Conservation (phyloP, 2,113 vertebrate species). For the Grammomys surdaster region DNA sequence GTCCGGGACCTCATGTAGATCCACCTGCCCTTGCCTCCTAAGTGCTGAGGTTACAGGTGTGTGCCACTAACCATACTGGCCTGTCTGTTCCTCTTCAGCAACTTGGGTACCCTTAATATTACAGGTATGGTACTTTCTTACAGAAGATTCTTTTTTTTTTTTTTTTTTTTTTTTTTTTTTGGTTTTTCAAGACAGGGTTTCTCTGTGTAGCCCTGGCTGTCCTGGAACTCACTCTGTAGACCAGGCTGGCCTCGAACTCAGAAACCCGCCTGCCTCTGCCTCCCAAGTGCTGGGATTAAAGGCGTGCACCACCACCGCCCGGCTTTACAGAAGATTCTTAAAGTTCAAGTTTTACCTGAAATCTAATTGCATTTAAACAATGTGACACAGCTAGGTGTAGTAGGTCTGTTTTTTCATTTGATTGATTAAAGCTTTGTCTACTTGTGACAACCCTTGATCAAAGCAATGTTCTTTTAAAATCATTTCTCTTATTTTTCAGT, state of each 20-base stretch:
- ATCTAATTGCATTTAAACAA: constrained; percentile 22
- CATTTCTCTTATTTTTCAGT: constrained; percentile 67
- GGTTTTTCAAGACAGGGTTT: too few relatives aligned
- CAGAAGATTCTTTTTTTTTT: too few relatives aligned
- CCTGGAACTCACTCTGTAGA: too few relatives aligned
- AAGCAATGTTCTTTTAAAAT: constrained; percentile 49
- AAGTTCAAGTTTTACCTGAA: constrained; percentile 36
- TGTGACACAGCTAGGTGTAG: not conserved
- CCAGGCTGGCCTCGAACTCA: too few relatives aligned
- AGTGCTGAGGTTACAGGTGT: not conserved
- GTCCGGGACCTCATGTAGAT: not conserved
- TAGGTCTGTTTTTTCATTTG: constrained; percentile 48
- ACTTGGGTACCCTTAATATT: not conserved
- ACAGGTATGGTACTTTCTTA: constrained; percentile 3
- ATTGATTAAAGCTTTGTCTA: not conserved
- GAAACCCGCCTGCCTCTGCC: too few relatives aligned
- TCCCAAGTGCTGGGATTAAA: too few relatives aligned
- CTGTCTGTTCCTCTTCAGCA: not conserved
- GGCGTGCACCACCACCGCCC: too few relatives aligned
- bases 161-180: too few relatives aligned
- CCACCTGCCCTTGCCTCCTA: not conserved
- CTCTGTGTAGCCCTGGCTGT: too few relatives aligned
- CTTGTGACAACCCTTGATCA: constrained; percentile 6
- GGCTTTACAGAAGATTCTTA: not conserved
- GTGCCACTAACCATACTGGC: not conserved